Conservation (phyloP, 2,888 invertebrate genomes). For the Mythimna vitellina region DNA sequence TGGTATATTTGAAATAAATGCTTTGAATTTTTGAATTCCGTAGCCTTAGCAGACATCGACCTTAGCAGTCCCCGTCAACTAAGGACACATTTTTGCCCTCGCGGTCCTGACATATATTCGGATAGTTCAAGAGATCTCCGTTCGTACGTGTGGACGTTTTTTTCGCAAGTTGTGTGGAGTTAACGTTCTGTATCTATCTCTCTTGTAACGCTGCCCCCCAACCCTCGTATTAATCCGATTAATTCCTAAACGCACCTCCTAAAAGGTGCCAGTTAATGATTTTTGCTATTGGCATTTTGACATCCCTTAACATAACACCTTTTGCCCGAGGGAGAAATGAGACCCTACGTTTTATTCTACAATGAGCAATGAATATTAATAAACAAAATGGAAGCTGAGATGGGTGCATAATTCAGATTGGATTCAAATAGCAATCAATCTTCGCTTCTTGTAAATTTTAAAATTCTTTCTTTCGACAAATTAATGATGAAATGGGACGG, state of each 20-base stretch:
- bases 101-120: too few species aligned
- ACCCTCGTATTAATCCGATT: conserved; percentile 84
- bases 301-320: conserved; percentile 80
- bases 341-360: conserved; percentile 80
- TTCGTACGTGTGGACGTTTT: too few species aligned
- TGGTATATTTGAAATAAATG: too few species aligned
- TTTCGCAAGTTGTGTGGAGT: background rate
- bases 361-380: conserved; percentile 88
- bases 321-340: conserved; percentile 75
- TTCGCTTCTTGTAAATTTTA: conserved; percentile 68
- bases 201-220: conserved; percentile 45
- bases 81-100: too few species aligned
- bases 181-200: conserved; percentile 11
- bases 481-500: conserved; percentile 13
- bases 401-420: conserved; percentile 68
- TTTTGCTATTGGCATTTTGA: conserved; percentile 85
- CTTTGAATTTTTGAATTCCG: too few species aligned
- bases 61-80: too few species aligned
- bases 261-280: conserved; percentile 81
- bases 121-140: background rate
- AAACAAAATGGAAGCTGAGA: conserved; percentile 74
- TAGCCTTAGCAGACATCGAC: too few species aligned
- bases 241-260: conserved; percentile 81
- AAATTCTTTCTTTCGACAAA: conserved; percentile 69
- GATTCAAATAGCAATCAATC: conserved; percentile 73